Base-by-base conservation (phyloP, 2,888 invertebrate species). In the Invenusta paracnida region DNA sequence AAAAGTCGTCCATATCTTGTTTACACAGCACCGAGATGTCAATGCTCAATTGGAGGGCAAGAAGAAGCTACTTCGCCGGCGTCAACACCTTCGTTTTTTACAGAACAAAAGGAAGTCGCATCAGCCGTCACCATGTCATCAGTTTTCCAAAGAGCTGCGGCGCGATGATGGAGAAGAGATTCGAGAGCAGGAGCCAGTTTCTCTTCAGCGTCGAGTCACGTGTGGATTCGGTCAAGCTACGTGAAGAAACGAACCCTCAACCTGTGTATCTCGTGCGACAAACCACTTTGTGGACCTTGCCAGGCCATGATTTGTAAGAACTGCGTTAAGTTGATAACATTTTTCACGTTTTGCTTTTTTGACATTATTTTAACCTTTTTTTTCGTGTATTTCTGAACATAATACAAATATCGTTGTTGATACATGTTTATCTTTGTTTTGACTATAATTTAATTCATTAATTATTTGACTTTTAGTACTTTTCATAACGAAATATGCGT, bases 291-390 rank as follows among this genome's bases (percentile, higher is more conserved):
- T 27, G 79, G 79, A 27, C n/a, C 79, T 25, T 79, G 29, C 79
- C 79, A 79, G 79, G 79, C 79, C 79, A 79, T 79, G 79, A 79
- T 79, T 27, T 79, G 79, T 79, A 79, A 79, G 79, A 79, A 79
- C 25, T 79, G 11, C n/a, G n/a, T 27, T 11, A 11, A 27, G n/a
- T 2, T 79, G 5, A 48, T 11, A 11, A 48, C 5, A 11, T 48
- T 48, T 48, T 48, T 48, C 17, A 48, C 17, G 48, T 48, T 11
- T 48, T 48, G 48, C 5, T 17, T 48, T 48, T 48, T 11, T 48
- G 48, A 48, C 17, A 48, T 48, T 48, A 48, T 48, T 48, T 48
- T 48, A 5, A 48, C 48, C 5, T 48, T 11, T 48, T 48, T 48
- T 48, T 48, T 48, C 48, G 17, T 48, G 48, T 11, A 48, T 48